Evolutionary conservation across 2,113 vertebrate genomes (phyloP).

Genomic region (Anarrhichthys ocellatus): DNA sequence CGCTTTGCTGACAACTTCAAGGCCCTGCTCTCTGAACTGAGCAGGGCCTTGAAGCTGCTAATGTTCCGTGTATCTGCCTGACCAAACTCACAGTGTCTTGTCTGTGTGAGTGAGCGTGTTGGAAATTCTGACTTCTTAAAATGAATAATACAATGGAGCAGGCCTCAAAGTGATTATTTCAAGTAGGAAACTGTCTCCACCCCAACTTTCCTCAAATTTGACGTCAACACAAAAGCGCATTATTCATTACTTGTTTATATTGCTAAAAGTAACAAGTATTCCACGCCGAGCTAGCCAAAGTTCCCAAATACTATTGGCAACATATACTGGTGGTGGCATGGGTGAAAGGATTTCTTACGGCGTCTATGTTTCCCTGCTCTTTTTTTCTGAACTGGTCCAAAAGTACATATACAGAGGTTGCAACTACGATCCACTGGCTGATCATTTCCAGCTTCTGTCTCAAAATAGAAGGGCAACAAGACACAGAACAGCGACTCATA

Average conservation of each 20-base stretch:
- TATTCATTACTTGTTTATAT: conserved; percentile 19
- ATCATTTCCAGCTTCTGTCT: conserved; percentile 40
- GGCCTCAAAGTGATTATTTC: conserved; percentile 7
- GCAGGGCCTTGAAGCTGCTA: conserved; percentile 1
- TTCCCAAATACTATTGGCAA: conserved; percentile 16
- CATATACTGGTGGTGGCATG: neutral
- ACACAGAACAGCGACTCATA: conserved; percentile 32
- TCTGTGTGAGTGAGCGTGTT: conserved; percentile 15
- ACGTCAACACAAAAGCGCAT: conserved; percentile 42
- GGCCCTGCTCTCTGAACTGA: neutral
- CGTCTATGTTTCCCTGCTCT: conserved; percentile 9
- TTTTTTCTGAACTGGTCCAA: neutral
- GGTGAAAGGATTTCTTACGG: conserved; percentile 18
- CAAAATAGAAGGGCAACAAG: neutral
- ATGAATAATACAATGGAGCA: conserved; percentile 25
- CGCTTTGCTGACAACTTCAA: neutral
- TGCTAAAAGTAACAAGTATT: neutral
- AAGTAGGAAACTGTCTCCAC: conserved; percentile 39
- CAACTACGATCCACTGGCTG: conserved; percentile 4
- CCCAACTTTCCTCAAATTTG: conserved; percentile 37
- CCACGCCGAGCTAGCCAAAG: neutral
- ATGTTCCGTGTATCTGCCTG: conserved; percentile 23
- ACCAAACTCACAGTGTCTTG: conserved; percentile 16
- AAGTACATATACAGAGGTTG: conserved; percentile 1
- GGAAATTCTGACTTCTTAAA: conserved; percentile 40